phyloP scores from a whole-genome alignment of 2,888 invertebrate species.

The Drosophila anceps region DNA sequence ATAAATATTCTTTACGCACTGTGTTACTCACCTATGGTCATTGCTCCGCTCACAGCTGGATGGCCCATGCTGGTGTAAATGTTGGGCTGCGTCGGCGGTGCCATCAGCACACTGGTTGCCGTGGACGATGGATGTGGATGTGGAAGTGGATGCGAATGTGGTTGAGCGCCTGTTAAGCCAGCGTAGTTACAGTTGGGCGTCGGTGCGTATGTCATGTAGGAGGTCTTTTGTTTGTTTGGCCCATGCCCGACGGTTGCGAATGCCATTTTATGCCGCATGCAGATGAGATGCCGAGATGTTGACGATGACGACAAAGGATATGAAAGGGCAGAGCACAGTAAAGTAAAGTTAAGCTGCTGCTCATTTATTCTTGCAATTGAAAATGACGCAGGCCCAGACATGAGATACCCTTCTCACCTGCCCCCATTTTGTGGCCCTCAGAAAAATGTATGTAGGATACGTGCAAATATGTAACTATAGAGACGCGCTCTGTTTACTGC shows the following conservation, averaged over 20 bases:
- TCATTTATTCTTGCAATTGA: conserved; percentile 59
- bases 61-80: conserved; percentile 81
- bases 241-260: conserved; percentile 48
- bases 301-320: conserved; percentile 53
- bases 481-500: not conserved
- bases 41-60: conserved; percentile 76
- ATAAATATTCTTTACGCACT: conserved; percentile 10
- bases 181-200: conserved; percentile 83
- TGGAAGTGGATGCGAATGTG: conserved; percentile 48
- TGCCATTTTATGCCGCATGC: conserved; percentile 52
- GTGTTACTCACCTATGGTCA: conserved; percentile 81
- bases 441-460: not conserved
- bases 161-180: conserved; percentile 71
- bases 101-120: conserved; percentile 83
- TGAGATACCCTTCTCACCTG: conserved; percentile 9
- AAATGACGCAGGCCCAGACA: conserved; percentile 33
- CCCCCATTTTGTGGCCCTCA: not conserved
- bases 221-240: conserved; percentile 73
- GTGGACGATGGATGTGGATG: conserved; percentile 61
- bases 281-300: conserved; percentile 52
- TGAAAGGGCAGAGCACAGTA: conserved; percentile 60
- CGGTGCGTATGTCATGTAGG: conserved; percentile 84
- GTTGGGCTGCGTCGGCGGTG: conserved; percentile 78
- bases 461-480: not conserved
- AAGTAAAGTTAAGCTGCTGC: conserved; percentile 55